Conservation (phyloP, 2,113 vertebrate genomes). For the Amphiprion percula region DNA sequence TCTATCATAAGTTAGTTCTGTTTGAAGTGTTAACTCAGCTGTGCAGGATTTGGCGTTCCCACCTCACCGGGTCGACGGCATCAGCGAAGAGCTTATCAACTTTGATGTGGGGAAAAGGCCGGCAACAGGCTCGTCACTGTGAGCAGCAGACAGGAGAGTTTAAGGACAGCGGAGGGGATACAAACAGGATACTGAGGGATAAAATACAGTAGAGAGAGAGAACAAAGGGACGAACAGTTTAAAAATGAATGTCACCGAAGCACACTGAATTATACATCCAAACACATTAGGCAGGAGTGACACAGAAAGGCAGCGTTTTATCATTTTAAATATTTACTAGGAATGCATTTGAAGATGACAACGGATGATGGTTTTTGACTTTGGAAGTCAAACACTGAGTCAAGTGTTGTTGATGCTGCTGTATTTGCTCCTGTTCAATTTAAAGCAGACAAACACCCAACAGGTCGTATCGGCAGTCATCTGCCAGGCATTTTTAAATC, state of each 20-base stretch:
- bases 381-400: background rate
- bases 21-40: slow-evolving; percentile 71
- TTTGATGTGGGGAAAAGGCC: slow-evolving; percentile 50
- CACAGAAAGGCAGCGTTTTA: slow-evolving; percentile 7
- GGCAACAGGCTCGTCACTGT: slow-evolving; percentile 26
- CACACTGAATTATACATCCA: slow-evolving; percentile 36
- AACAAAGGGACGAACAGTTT: slow-evolving; percentile 23
- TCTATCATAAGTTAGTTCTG: slow-evolving; percentile 14
- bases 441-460: background rate
- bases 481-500: background rate
- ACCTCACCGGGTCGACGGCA: slow-evolving; percentile 29
- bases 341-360: slow-evolving; percentile 28
- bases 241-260: slow-evolving; percentile 41
- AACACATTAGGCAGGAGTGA: background rate
- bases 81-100: slow-evolving; percentile 51
- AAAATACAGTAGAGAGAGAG: background rate
- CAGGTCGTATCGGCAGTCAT: background rate
- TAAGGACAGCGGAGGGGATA: slow-evolving; percentile 37
- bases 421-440: background rate
- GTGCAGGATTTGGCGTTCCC: slow-evolving; percentile 57
- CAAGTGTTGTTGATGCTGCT: background rate
- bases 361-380: background rate
- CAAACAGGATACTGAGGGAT: slow-evolving; percentile 35
- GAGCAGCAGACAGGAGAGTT: slow-evolving; percentile 15
- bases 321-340: slow-evolving; percentile 46